Percentiles rank a stretch among this genome's conserved stretches.
These are phyloP conservation scores for Tichodroma muraria DNA, from an alignment of 2,113 vertebrate species.

Conservation along the genomic window DNA sequence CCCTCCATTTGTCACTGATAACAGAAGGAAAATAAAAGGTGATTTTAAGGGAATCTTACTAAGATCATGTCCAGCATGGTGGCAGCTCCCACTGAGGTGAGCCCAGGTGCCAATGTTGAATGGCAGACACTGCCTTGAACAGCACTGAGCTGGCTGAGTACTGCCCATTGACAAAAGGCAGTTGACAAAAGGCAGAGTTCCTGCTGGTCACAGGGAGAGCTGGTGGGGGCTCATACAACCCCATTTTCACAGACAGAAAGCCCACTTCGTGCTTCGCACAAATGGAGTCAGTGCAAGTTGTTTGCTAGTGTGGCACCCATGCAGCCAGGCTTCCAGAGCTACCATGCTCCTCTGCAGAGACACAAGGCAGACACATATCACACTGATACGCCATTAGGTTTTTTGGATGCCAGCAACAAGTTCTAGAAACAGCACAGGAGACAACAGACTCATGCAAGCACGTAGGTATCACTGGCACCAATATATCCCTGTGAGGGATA, in stretches of 20 bases:
- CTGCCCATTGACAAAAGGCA: rapidly evolving
- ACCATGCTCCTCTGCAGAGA: rapidly evolving
- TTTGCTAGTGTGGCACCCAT: neutral
- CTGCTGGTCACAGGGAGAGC: neutral
- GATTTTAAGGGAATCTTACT: neutral
- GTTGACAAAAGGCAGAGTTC: neutral
- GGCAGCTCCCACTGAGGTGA: neutral
- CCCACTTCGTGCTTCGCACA: neutral
- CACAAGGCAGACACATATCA: neutral
- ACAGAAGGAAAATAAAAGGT: neutral
- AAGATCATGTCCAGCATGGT: neutral
- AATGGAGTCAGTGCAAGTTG: neutral
- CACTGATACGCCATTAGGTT: neutral
- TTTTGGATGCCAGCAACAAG: neutral
- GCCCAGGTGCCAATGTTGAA: rapidly evolving
- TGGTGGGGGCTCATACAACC: neutral
- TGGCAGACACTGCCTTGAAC: rapidly evolving
- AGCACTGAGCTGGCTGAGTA: neutral
- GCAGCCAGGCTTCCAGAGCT: neutral
- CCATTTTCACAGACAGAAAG: neutral
- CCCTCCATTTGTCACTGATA: neutral
- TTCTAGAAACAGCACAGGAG: neutral
- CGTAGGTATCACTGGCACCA: neutral
- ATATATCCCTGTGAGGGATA: rapidly evolving
- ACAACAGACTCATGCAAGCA: neutral